Evolutionary conservation across 2,113 vertebrate genomes (phyloP), one percentile per base, ranked within the genome.

Genomic region (Eidolon helvum): DNA sequence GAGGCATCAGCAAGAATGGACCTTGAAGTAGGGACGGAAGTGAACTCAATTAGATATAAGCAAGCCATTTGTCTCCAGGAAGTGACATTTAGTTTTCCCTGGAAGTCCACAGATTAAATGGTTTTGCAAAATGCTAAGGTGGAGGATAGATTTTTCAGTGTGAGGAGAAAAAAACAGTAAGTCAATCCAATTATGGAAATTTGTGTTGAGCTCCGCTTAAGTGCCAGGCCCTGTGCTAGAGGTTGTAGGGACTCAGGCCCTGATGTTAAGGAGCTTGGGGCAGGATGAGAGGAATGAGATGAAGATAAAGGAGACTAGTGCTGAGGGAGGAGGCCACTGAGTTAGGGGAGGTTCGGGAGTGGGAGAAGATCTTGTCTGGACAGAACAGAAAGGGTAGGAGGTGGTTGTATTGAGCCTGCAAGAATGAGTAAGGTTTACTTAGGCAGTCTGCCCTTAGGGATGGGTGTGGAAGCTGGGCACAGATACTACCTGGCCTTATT

Each of bases 51-150:
- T 96, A 96, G 78, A 84, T 91, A 93, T 93, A 91, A 97, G 93
- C 82, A 95, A 94, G 94, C 93, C 93, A 98, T 97, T 97, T 96
- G 96, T 98, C 97, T 98, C 93, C 18, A 89, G 88, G 95, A 98
- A 95, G 89, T 97, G 97, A 93, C 97, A 97, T 96, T 97, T 84
- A 24, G 96, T 93, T 98, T 97, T 97, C 95, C 94, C 88, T 97
- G 71, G 89, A 97, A 98, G 97, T 97, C 74, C 89, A 57, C 74
- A 97, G 91, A 96, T 97, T 92, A 96, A 97, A 93, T 95, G 91
- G 72, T 94, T 97, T 95, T 95, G 77, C 95, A 97, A 94, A 96
- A 95, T 96, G 93, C 96, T 95, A 93, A 72, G 53, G 65, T 90
- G 43, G 92, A 95, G 68, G 63, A 82, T 92, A 63, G 87, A 74